phyloP scores from a whole-genome alignment of 2,113 vertebrate species.

The Tretioscincus oriximinensis region DNA sequence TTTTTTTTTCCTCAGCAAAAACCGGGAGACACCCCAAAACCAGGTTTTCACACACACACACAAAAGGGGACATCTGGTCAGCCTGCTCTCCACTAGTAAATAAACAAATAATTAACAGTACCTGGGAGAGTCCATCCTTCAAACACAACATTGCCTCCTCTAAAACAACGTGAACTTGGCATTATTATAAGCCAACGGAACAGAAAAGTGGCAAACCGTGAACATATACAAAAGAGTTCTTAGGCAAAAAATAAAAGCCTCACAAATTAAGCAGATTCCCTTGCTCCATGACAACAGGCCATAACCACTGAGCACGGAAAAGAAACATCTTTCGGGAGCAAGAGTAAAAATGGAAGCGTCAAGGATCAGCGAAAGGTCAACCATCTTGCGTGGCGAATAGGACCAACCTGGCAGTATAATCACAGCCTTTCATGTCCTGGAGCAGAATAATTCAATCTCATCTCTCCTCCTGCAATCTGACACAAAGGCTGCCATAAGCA shows the following conservation, averaged over 20 bases:
- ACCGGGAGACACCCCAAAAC: too few relatives aligned
- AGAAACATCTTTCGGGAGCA: neutral
- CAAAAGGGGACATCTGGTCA: too few relatives aligned
- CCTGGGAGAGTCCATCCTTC: too few relatives aligned
- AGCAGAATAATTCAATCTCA: neutral
- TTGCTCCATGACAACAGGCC: neutral
- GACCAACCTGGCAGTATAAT: neutral
- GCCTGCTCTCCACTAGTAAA: too few relatives aligned
- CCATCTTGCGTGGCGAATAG: neutral
- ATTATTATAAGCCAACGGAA: neutral
- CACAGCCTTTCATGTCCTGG: neutral
- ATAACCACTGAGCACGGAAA: neutral
- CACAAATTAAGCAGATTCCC: neutral
- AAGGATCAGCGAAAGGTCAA: neutral
- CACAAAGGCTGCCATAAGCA: neutral
- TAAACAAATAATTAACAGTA: too few relatives aligned
- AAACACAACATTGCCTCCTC: too few relatives aligned
- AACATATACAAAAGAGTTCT: neutral
- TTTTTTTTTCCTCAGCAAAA: too few relatives aligned
- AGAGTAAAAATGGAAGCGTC: conserved; percentile 1
- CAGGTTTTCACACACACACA: too few relatives aligned
- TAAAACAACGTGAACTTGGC: too few relatives aligned
- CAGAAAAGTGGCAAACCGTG: neutral
- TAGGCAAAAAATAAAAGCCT: neutral
- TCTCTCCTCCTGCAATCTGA: neutral